Base-by-base conservation (phyloP, 2,797 vertebrate species). In the Nasua narica region DNA sequence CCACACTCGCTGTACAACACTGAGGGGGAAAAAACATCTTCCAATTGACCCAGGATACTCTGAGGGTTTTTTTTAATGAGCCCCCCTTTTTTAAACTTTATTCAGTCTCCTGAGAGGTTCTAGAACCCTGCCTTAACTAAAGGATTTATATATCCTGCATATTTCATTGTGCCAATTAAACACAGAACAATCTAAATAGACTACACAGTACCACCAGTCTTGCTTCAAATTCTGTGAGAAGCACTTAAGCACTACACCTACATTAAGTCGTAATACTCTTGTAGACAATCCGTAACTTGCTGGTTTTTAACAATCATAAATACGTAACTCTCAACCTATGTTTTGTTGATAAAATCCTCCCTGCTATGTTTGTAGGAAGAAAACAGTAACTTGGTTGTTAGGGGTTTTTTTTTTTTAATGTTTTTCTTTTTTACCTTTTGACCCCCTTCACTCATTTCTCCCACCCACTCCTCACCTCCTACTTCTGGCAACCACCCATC, bases 181-280 rank as follows among this genome's bases (percentile, higher is more conserved):
- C 90, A 94, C 98, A 98, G 96, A 98, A 72, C 83, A 96, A 97
- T 96, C 95, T 95, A 96, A 98, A 81, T 67, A 91, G 1, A 93
- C 70, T 97, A 97, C 93, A 96, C 94, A 1, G 98, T 97, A 98
- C 97, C 98, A 98, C 98, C 98, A 98, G 83, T 95, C 97, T 95
- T 96, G 96, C 46, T 96, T 97, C 96, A 98, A 90, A 90, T 98
- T 98, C 98, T 91, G 98, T 97, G 52, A 98, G 97, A 97, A 97
- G 40, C 78, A 87, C 35, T 95, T 95, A 25, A 93, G 81, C 83
- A 93, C 23, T 95, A 94, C 95, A 95, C 62, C 92, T 11, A 82
- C 35, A 95, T 95, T 95, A 94, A 87, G 97, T 60, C 72, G 43
- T 76, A 97, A 78, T 46, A 48, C 89, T 65, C 32, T 76, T 93